Evolutionary conservation across 2,113 vertebrate species (phyloP).

Genomic region (Amphiprion percula): DNA sequence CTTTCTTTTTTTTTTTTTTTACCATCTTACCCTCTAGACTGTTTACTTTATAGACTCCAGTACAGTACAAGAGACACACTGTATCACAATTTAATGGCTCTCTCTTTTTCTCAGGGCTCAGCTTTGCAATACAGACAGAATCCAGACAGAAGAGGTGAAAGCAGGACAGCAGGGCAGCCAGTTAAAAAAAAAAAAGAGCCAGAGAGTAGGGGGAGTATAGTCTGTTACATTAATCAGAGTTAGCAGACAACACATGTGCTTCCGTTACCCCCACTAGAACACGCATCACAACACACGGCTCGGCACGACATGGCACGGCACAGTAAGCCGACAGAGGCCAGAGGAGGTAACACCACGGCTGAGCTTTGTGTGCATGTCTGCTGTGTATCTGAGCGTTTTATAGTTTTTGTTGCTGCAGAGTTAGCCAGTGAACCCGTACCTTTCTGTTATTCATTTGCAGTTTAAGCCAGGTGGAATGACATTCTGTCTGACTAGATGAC

Average conservation of each 20-base stretch:
- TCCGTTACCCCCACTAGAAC: conserved; percentile 66
- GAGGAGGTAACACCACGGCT: conserved; percentile 51
- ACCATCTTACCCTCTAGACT: conserved; percentile 3
- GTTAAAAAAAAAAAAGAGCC: conserved; percentile 24
- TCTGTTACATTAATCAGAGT: conserved; percentile 79
- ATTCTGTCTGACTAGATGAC: conserved; percentile 32
- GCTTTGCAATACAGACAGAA: conserved; percentile 41
- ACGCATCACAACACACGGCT: conserved; percentile 72
- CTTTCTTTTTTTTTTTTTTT: background rate
- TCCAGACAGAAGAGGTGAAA: conserved; percentile 54
- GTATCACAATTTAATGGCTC: conserved; percentile 25
- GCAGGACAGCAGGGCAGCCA: conserved; percentile 60
- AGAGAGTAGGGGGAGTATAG: conserved; percentile 50
- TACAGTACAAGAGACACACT: background rate
- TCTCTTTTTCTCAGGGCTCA: background rate
- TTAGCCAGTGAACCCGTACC: conserved; percentile 7
- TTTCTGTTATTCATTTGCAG: conserved; percentile 34
- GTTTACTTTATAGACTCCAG: conserved; percentile 8
- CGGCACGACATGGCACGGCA: conserved; percentile 65
- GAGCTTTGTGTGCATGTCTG: conserved; percentile 13
- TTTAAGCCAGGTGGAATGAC: conserved; percentile 37
- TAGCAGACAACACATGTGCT: conserved; percentile 81
- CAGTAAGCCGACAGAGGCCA: conserved; percentile 50
- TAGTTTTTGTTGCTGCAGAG: background rate
- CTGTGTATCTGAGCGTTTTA: background rate